A percentile compares a stretch with the other conserved stretches of the same genome.
phyloP scores from a whole-genome alignment of 1,140 invertebrate genomes.

The Tetramorium simillimum region DNA sequence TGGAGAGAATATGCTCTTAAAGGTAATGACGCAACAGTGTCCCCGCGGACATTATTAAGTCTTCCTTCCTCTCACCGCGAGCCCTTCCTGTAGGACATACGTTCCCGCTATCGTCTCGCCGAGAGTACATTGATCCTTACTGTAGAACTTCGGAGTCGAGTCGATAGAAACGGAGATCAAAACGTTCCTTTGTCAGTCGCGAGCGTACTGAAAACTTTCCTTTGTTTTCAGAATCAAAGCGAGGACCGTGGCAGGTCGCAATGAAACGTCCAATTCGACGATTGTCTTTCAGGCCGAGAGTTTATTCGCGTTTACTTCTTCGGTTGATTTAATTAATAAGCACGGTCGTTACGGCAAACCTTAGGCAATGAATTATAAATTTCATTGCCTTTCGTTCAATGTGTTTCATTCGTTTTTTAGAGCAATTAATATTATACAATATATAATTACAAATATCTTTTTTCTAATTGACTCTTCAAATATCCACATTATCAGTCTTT shows the following conservation, averaged over 20 bases:
- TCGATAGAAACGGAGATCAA: background rate
- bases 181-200: background rate
- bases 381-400: background rate
- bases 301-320: background rate
- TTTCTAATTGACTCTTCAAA: background rate
- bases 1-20: constrained; percentile 67
- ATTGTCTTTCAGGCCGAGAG: background rate
- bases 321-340: background rate
- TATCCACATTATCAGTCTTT: no score
- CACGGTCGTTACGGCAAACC: background rate
- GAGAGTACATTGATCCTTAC: constrained; percentile 16
- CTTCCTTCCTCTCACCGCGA: constrained; percentile 19
- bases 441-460: background rate
- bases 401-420: background rate
- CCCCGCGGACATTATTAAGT: constrained; percentile 64
- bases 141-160: background rate
- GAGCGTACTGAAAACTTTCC: background rate
- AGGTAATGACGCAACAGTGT: constrained; percentile 59
- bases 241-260: background rate
- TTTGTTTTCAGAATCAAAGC: background rate
- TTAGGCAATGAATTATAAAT: background rate
- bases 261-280: background rate
- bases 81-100: background rate
- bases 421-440: background rate
- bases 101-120: background rate